Evolutionary conservation across 2,113 vertebrate genomes (phyloP), one percentile per base, ranked within the genome.

Genomic region (Hemibagrus wyckioides): DNA sequence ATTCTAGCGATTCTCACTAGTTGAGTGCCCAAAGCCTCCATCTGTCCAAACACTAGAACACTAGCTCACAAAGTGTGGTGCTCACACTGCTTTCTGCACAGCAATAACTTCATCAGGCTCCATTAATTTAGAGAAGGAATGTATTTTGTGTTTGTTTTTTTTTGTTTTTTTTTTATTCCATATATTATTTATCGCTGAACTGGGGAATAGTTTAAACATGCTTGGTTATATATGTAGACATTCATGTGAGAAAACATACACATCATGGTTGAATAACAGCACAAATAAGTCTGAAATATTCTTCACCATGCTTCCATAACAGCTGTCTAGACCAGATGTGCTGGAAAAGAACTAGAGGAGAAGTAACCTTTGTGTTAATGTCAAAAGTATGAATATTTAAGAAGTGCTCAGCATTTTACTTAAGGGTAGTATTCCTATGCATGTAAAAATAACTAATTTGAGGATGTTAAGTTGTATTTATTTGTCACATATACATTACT

Each of bases 41-140:
- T 87, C 82, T 84, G 83, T 88, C 83, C 83, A 63, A 50, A 33
- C 56, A 63, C 69, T 69, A 88, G 50, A 83, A 69, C 79, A 87
- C 63, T 41, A 65, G 39, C 44, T 67, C 30, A 50, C 33, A 75
- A 73, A 85, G 52, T 84, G 75, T 76, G 14, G 36, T 4, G 30
- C 63, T 61, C 54, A 44, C 39, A 28, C 56, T 39, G 54, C 54
- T 33, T 48, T 59, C 41, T 79, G 11, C 39, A 39, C 65, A 71
- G 54, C 79, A 41, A 59, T 59, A 81, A 81, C 33, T 81, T 59
- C 33, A 80, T 36, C 30, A 56, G 48, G 23, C 44, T 50, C 63
- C 44, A 15, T 84, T 71, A 11, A 54, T 39, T 67, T 33, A 82
- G 59, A 63, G 2, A 30, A 67, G n/a, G 19, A 83, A 83, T 50